Percentiles rank a stretch among this genome's conserved stretches.
phyloP scores from a whole-genome alignment of 2,113 vertebrate species.

The Pomatorhinus ruficollis region DNA sequence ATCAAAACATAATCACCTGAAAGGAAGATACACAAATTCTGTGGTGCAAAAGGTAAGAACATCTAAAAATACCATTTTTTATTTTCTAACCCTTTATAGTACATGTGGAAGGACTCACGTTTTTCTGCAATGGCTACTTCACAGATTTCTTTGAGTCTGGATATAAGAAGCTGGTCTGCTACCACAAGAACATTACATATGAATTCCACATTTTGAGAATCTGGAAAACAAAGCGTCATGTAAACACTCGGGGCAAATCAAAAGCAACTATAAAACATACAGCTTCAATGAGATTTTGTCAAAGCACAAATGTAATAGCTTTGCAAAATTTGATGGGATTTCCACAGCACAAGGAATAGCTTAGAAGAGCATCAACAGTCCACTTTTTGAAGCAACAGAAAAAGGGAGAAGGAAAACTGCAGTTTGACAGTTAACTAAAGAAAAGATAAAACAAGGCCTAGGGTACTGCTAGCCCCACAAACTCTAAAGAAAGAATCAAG shows the following conservation, averaged over 20 bases:
- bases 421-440: neutral
- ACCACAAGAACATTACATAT: slow-evolving; percentile 91
- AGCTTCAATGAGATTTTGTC: neutral
- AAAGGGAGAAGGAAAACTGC: neutral
- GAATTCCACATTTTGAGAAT: slow-evolving; percentile 91
- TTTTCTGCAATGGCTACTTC: slow-evolving; percentile 94
- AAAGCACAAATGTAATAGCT: neutral
- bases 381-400: neutral
- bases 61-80: neutral
- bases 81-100: neutral
- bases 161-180: slow-evolving; percentile 94
- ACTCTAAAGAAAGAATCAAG: neutral
- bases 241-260: neutral
- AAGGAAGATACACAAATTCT: neutral
- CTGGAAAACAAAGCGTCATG: slow-evolving; percentile 65
- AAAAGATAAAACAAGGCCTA: neutral
- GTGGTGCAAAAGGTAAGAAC: neutral
- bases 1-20: neutral
- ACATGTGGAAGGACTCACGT: slow-evolving; percentile 72
- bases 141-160: slow-evolving; percentile 92
- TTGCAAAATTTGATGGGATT: neutral
- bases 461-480: neutral
- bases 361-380: neutral
- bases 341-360: neutral
- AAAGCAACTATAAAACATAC: neutral